Evolutionary conservation across 2,113 vertebrate species (phyloP).

Genomic region (Bos taurus): ARS-UCD2.0 NC_037328.1:44410501-44411000

Average conservation of each 20-base stretch:
- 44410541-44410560: not conserved
- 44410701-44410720: not conserved
- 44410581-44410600: not conserved
- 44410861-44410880: not conserved
- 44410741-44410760: not conserved
- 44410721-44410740: not conserved
- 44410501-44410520: not conserved
- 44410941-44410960: too few relatives aligned
- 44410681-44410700: not conserved
- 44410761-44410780: not conserved
- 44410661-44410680: not conserved
- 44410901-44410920: too few relatives aligned
- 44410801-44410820: not conserved
- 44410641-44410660: not conserved
- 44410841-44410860: not conserved
- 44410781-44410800: not conserved
- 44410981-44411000: too few relatives aligned
- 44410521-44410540: not conserved
- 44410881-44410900: not conserved
- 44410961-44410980: too few relatives aligned
- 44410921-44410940: too few relatives aligned
- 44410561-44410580: not conserved
- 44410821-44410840: not conserved
- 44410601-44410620: not conserved
- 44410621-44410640: not conserved